Conservation (phyloP, 2,888 invertebrate genomes). For the Pecten maximus region DNA sequence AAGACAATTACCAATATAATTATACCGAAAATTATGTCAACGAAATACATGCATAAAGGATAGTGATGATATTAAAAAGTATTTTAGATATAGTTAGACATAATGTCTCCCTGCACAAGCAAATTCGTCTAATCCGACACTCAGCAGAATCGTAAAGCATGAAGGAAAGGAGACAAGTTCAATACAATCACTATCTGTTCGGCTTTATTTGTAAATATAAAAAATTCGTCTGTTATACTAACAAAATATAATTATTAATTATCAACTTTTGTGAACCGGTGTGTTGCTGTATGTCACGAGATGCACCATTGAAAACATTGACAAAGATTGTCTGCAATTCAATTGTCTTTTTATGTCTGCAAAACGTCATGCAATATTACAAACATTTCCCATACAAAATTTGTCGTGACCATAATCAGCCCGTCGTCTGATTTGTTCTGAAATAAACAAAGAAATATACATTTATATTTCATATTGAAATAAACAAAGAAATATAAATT, state of each 20-base stretch:
- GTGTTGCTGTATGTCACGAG: not conserved
- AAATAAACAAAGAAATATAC: slow-evolving; percentile 44
- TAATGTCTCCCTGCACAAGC: not conserved
- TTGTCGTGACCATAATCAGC: slow-evolving; percentile 67
- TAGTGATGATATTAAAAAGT: not conserved
- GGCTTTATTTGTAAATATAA: not conserved
- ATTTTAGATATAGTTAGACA: not conserved
- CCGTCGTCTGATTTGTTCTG: slow-evolving; percentile 70
- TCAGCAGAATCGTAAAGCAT: not conserved
- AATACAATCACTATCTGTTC: not conserved
- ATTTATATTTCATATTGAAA: not conserved
- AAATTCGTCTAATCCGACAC: not conserved
- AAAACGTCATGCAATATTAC: slow-evolving; percentile 62
- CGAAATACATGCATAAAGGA: not conserved
- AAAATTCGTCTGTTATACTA: not conserved
- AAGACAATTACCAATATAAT: not conserved
- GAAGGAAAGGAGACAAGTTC: not conserved
- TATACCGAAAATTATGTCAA: not conserved
- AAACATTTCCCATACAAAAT: slow-evolving; percentile 65
- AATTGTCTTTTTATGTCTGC: not conserved
- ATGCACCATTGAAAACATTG: not conserved
- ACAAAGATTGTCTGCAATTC: not conserved
- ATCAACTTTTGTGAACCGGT: not conserved
- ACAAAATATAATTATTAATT: not conserved
- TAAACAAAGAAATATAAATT: not conserved